Conservation (phyloP, 2,888 invertebrate species). For the Polydrusus cervinus region DNA sequence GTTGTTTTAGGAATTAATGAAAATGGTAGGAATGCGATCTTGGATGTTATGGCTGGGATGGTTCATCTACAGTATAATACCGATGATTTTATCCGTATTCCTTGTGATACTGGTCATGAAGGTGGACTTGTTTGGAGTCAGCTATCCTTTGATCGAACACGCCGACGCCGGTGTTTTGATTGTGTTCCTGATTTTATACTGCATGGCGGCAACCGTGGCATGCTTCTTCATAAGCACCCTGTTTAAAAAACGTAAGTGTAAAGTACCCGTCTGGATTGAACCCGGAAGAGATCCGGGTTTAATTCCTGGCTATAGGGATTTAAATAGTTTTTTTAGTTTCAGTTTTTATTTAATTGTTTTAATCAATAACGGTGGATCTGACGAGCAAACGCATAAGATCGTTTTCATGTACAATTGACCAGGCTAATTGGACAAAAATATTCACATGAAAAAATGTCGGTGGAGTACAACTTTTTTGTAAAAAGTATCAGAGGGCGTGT, state of each 20-base stretch:
- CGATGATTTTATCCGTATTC: slow-evolving; percentile 77
- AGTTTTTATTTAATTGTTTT: too few relatives aligned
- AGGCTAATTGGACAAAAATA: too few relatives aligned
- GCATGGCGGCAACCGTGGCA: slow-evolving; percentile 81
- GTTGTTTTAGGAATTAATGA: slow-evolving; percentile 85
- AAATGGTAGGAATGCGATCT: slow-evolving; percentile 90
- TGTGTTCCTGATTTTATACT: slow-evolving; percentile 82
- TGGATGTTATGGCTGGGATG: slow-evolving; percentile 92
- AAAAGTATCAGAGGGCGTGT: too few relatives aligned
- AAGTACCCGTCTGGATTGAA: background rate
- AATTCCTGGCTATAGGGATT: too few relatives aligned
- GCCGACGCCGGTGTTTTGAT: slow-evolving; percentile 79
- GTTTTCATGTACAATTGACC: too few relatives aligned
- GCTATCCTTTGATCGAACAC: slow-evolving; percentile 80
- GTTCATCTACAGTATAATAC: slow-evolving; percentile 85
- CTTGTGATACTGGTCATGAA: slow-evolving; percentile 77
- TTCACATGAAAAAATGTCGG: too few relatives aligned
- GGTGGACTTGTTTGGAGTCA: slow-evolving; percentile 69
- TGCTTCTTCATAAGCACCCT: slow-evolving; percentile 86
- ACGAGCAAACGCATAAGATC: too few relatives aligned
- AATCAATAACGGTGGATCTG: too few relatives aligned
- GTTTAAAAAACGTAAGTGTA: slow-evolving; percentile 81
- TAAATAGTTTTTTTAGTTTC: too few relatives aligned
- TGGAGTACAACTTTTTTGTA: too few relatives aligned
- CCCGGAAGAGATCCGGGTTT: too few relatives aligned